Evolutionary conservation across 2,113 vertebrate genomes (phyloP).

Genomic region (Procavia capensis): DNA sequence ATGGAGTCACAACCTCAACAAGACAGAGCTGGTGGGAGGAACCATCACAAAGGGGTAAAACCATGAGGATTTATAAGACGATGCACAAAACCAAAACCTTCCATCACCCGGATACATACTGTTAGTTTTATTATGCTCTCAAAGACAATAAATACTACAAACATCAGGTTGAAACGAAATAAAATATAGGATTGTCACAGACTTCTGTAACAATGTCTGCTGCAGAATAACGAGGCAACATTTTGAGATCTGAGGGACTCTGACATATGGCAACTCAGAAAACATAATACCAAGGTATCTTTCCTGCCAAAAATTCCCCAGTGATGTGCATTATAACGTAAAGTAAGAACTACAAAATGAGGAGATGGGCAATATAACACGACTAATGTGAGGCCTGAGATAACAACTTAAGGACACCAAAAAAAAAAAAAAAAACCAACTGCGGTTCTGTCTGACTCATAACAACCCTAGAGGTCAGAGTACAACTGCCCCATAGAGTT

Average conservation of each 20-base stretch:
- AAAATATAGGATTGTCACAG: neutral
- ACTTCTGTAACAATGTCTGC: neutral
- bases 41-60: neutral
- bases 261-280: neutral
- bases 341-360: neutral
- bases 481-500: too few species aligned
- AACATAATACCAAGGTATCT: neutral
- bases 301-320: neutral
- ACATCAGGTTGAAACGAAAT: neutral
- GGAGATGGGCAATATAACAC: neutral
- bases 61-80: neutral
- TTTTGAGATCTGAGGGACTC: neutral
- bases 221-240: neutral
- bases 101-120: neutral
- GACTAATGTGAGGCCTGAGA: neutral
- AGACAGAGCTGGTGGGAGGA: neutral
- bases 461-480: too few species aligned
- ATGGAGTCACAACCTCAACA: neutral
- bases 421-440: too few species aligned
- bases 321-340: neutral
- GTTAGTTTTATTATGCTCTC: neutral
- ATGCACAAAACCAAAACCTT: neutral
- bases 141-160: constrained; percentile 12
- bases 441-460: too few species aligned
- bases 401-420: too few species aligned